Evolutionary conservation across 2,888 invertebrate species (phyloP).

Genomic region (Mantis religiosa): DNA sequence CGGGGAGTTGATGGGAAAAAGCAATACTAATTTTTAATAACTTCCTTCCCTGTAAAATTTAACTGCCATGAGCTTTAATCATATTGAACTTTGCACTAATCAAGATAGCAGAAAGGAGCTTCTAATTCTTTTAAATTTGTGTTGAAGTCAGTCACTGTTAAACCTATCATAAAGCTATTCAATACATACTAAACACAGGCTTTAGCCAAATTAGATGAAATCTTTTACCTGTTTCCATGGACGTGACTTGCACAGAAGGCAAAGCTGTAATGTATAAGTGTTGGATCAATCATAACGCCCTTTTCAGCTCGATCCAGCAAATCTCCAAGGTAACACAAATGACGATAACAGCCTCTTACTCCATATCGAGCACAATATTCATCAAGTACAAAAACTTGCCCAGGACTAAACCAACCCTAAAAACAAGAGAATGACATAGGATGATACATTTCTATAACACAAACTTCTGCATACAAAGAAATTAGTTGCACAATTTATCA

Average conservation of each 20-base stretch:
- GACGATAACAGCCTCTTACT: slow-evolving; percentile 93
- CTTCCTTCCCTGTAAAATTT: too few relatives aligned
- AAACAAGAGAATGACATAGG: slow-evolving; percentile 32
- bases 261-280: slow-evolving; percentile 97
- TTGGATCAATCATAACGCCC: slow-evolving; percentile 91
- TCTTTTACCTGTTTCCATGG: slow-evolving; percentile 89
- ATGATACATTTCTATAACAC: too few relatives aligned
- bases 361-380: slow-evolving; percentile 97
- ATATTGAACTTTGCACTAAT: too few relatives aligned
- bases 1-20: too few relatives aligned
- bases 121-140: not conserved
- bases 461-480: too few relatives aligned
- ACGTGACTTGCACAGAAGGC: slow-evolving; percentile 99
- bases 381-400: slow-evolving; percentile 96
- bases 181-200: not conserved
- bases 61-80: too few relatives aligned
- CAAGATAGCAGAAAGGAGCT: too few relatives aligned
- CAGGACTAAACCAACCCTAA: slow-evolving; percentile 99
- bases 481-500: too few relatives aligned
- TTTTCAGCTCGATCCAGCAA: slow-evolving; percentile 92
- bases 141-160: not conserved
- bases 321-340: slow-evolving; percentile 93
- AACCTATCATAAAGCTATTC: not conserved
- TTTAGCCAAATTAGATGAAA: not conserved
- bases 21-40: too few relatives aligned